Base-by-base conservation (phyloP, 1,140 invertebrate species). In the Pseudomyrmex sp. region DNA sequence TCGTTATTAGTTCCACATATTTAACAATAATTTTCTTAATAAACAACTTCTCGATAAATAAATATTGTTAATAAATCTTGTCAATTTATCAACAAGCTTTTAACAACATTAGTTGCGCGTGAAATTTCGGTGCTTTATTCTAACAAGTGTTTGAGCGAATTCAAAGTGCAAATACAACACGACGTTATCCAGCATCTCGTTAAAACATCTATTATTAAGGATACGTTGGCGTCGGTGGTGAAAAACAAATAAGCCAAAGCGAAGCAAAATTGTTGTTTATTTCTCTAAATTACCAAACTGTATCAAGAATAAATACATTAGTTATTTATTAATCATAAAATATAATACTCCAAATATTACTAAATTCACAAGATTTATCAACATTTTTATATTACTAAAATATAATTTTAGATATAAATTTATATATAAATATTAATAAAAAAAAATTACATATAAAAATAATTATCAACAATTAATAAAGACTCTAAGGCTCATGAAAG, bases 201-300 rank as follows among this genome's bases (percentile, higher is more conserved):
- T 61, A 20, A n/a, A 10, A 20, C 26, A 23, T 76, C 12, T 65
- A 65, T 76, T 76, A 74, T 74, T 74, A 74, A 74, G 56, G 35
- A 58, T 44, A 18, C 69, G 54, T 73, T 44, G 70, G 56, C 18
- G 52, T 48, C 44, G 65, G 15, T 20, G 61, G 2, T 35, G 15
- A 76, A 18, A 50, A 48, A 54, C 74, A 66, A 18, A 65, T 65
- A 76, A 76, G 54, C n/a, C 48, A 46, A 18, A 4, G 7, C 15
- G 26, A 13, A 65, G 15, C 23, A 8, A 66, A 76, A 76, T 66
- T 76, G 23, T 75, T 75, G 52, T 66, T 76, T 52, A 10, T 65
- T 66, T 50, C 46, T 20, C 8, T 20, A 1, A 74, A 15, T 18
- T 50, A 1, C 13, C 1, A 1, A 62, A 46, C 7, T 23, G 8